These are phyloP conservation scores for Echinarachnius parma DNA, from an alignment of 53 echinoderm and acorn worm genomes.

Conservation along the genomic window DNA sequence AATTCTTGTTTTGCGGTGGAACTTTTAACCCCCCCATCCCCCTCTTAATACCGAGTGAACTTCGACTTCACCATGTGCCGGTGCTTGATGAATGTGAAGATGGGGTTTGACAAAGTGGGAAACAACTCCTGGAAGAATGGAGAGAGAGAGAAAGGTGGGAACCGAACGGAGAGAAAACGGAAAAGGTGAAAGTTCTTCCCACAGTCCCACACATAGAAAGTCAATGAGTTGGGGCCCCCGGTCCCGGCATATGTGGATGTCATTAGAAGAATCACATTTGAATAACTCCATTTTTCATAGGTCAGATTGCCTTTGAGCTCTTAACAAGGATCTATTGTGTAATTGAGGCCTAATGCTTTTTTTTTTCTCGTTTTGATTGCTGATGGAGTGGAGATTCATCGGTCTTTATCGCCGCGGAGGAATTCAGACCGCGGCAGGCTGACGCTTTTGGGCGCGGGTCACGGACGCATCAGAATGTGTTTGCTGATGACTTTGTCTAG, in stretches of 20 bases:
- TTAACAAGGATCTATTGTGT: slow-evolving; percentile 50
- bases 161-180: neutral
- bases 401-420: slow-evolving; percentile 35
- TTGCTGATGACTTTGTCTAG: slow-evolving; percentile 44
- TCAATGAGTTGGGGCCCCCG: slow-evolving; percentile 9
- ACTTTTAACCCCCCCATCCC: neutral
- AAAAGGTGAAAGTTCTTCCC: slow-evolving; percentile 38
- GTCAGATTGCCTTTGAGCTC: slow-evolving; percentile 43
- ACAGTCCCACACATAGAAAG: too few relatives aligned
- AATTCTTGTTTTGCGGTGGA: slow-evolving; percentile 51
- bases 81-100: neutral
- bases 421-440: slow-evolving; percentile 32
- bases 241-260: slow-evolving; percentile 26
- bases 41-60: neutral
- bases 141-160: neutral
- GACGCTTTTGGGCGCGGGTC: slow-evolving; percentile 16
- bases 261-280: slow-evolving; percentile 33
- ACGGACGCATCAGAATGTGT: slow-evolving; percentile 46
- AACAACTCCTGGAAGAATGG: neutral
- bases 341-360: slow-evolving; percentile 50
- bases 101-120: neutral
- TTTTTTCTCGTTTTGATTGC: slow-evolving; percentile 32
- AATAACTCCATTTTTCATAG: slow-evolving; percentile 53
- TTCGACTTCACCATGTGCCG: neutral
- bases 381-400: slow-evolving; percentile 37